These are phyloP conservation scores for Argopecten irradians DNA, from an alignment of 1,140 invertebrate species.

Conservation along the genomic window DNA sequence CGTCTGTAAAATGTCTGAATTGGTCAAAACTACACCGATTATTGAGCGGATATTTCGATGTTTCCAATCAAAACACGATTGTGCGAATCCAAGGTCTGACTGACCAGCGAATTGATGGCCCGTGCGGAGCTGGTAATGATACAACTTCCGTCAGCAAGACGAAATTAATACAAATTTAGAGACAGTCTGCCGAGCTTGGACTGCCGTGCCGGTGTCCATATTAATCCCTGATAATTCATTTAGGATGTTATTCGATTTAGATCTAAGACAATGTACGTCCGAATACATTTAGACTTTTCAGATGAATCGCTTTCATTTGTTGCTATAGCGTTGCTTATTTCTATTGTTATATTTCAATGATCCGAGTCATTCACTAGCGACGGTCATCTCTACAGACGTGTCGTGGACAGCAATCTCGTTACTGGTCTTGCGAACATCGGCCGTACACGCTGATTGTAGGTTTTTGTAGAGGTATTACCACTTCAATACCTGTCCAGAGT, in stretches of 20 bases:
- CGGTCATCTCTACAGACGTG: not conserved
- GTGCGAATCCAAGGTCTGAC: not conserved
- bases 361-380: not conserved
- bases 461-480: not conserved
- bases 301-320: not conserved
- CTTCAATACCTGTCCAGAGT: not conserved
- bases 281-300: not conserved
- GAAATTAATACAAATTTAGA: not conserved
- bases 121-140: not conserved
- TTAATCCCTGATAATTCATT: not conserved
- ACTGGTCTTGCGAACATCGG: too few species aligned
- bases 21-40: not conserved
- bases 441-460: not conserved
- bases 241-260: not conserved
- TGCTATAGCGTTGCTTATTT: not conserved
- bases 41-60: not conserved
- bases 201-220: not conserved
- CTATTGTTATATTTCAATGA: not conserved
- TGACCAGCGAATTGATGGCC: not conserved
- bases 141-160: not conserved
- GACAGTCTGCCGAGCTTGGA: not conserved
- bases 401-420: too few species aligned
- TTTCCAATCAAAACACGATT: not conserved
- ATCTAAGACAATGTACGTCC: not conserved
- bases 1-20: not conserved